These are phyloP conservation scores for Bombycilla garrulus DNA, from an alignment of 2,113 vertebrate genomes.

Conservation along the genomic window DNA sequence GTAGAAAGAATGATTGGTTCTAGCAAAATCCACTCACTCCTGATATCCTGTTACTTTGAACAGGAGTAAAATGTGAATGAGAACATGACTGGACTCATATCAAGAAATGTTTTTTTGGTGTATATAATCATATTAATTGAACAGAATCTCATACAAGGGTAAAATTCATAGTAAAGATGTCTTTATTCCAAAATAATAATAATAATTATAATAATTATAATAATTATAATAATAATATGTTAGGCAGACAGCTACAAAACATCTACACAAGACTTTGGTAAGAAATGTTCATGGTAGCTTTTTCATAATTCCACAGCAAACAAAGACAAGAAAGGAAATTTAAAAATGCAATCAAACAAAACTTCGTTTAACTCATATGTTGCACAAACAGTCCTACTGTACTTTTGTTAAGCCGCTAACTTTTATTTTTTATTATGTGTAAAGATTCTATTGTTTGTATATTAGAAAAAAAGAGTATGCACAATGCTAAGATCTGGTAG, in stretches of 20 bases:
- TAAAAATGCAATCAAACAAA: slow-evolving; percentile 57
- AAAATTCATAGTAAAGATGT: slow-evolving; percentile 86
- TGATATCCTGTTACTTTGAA: neutral
- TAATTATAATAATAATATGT: slow-evolving; percentile 79
- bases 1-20: neutral
- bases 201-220: slow-evolving; percentile 79
- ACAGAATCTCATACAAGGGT: neutral
- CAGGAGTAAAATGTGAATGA: neutral
- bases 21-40: neutral
- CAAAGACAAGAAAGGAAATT: slow-evolving; percentile 51
- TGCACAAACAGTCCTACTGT: slow-evolving; percentile 57
- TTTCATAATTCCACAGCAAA: slow-evolving; percentile 76
- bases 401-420: slow-evolving; percentile 49
- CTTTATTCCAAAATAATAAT: slow-evolving; percentile 90
- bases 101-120: neutral
- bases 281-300: slow-evolving; percentile 81
- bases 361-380: slow-evolving; percentile 45
- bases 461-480: slow-evolving; percentile 65
- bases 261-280: slow-evolving; percentile 91
- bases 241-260: slow-evolving; percentile 83
- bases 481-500: slow-evolving; percentile 62
- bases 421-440: slow-evolving; percentile 21
- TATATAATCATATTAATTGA: neutral
- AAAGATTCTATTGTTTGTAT: slow-evolving; percentile 70
- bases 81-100: too few relatives aligned